Conservation (phyloP, 2,113 vertebrate genomes). For the Abramis brama region DNA sequence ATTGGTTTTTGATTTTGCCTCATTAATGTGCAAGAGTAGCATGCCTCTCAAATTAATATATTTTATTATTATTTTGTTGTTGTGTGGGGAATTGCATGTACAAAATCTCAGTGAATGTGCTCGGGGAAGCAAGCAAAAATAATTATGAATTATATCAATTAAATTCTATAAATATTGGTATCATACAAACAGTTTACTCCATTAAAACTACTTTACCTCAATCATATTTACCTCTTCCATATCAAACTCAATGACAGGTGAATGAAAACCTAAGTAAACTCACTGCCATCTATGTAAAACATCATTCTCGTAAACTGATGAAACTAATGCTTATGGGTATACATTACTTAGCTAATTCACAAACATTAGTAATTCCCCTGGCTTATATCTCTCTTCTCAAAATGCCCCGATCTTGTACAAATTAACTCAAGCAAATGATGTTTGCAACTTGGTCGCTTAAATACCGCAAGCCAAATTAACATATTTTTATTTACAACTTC, state of each 20-base stretch:
- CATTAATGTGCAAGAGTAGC: background rate
- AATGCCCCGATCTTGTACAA: conserved; percentile 20
- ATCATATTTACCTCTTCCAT: background rate
- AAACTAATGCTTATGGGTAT: background rate
- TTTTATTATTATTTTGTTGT: background rate
- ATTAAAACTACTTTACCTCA: background rate
- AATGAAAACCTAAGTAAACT: background rate
- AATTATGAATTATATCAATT: background rate
- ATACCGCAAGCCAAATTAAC: conserved; percentile 41
- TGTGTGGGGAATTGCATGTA: background rate
- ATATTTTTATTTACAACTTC: conserved; percentile 55
- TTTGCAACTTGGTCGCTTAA: conserved; percentile 44
- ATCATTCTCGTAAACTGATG: background rate
- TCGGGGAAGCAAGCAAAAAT: background rate
- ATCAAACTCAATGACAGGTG: background rate
- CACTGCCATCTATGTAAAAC: background rate
- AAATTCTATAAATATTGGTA: background rate
- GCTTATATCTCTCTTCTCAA: background rate
- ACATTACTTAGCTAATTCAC: background rate
- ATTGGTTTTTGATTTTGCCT: background rate
- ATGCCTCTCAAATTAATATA: background rate
- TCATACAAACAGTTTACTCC: background rate
- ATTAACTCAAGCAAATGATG: conserved; percentile 41
- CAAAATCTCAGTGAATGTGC: background rate
- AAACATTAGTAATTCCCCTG: background rate